Evolutionary conservation across 2,888 invertebrate genomes (phyloP).

Genomic region (Halocaridina rubra): DNA sequence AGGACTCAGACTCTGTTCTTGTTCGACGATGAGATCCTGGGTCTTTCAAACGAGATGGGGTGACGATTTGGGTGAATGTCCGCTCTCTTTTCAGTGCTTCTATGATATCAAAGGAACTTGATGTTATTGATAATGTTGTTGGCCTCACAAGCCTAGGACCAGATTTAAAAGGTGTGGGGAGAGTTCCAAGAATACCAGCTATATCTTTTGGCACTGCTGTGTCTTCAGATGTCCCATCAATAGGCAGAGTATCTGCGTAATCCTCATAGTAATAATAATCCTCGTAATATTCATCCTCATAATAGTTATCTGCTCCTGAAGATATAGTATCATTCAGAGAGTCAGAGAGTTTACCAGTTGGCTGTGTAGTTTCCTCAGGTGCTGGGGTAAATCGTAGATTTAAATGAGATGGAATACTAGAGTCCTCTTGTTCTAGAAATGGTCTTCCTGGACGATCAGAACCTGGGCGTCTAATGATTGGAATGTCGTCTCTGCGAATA

Average conservation of each 20-base stretch:
- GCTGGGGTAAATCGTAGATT: conserved; percentile 9
- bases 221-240: not conserved
- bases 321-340: not conserved
- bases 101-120: conserved; percentile 41
- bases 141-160: conserved; percentile 28
- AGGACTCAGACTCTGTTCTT: not conserved
- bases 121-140: conserved; percentile 6
- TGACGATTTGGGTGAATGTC: conserved; percentile 23
- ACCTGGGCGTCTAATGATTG: conserved; percentile 57
- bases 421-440: conserved; percentile 15
- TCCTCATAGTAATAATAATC: conserved; percentile 39
- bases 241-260: not conserved
- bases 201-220: not conserved
- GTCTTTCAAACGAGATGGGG: not conserved
- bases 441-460: conserved; percentile 17
- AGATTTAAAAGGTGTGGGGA: not conserved
- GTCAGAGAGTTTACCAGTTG: conserved; percentile 1
- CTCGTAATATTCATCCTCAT: conserved; percentile 41
- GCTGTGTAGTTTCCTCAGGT: not conserved
- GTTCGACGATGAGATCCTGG: not conserved
- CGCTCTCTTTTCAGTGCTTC: conserved; percentile 39
- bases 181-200: not conserved
- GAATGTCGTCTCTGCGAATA: conserved; percentile 59
- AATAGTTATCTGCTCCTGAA: conserved; percentile 18
- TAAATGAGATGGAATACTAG: not conserved